phyloP scores from a whole-genome alignment of 2,113 vertebrate genomes.

The Pseudorectes ferrugineus region DNA sequence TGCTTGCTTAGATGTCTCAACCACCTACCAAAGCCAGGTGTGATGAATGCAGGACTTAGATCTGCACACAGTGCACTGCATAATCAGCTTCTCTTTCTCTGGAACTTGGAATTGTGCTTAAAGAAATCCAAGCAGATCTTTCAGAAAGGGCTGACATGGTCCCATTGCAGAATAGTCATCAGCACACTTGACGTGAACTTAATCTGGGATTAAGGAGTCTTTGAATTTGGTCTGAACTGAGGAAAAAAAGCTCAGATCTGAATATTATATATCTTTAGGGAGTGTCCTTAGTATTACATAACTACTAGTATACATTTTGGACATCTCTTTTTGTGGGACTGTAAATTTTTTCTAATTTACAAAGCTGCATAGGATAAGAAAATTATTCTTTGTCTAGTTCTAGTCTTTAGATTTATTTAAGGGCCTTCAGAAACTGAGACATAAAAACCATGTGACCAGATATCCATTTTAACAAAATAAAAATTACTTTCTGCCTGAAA shows the following conservation, averaged over 20 bases:
- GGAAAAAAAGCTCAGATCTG: background rate
- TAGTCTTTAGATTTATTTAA: background rate
- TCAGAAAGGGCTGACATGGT: background rate
- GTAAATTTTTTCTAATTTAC: background rate
- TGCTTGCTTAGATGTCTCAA: background rate
- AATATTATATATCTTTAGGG: background rate
- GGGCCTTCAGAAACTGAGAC: background rate
- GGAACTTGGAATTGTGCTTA: background rate
- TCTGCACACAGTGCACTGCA: background rate
- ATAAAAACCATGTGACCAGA: background rate
- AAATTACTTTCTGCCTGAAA: background rate
- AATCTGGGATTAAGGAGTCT: background rate
- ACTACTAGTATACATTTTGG: background rate
- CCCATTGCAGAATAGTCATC: background rate
- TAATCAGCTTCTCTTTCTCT: background rate
- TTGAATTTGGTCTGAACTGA: background rate
- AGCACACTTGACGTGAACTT: background rate
- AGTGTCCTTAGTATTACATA: background rate
- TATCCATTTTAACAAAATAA: background rate
- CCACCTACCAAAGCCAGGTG: background rate
- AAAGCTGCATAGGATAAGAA: background rate
- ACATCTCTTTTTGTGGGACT: background rate
- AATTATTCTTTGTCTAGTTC: background rate
- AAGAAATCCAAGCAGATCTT: background rate
- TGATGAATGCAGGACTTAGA: constrained; percentile 1